Base-by-base conservation (phyloP, 1,140 invertebrate genomes). In the Penaeus chinensis region DNA sequence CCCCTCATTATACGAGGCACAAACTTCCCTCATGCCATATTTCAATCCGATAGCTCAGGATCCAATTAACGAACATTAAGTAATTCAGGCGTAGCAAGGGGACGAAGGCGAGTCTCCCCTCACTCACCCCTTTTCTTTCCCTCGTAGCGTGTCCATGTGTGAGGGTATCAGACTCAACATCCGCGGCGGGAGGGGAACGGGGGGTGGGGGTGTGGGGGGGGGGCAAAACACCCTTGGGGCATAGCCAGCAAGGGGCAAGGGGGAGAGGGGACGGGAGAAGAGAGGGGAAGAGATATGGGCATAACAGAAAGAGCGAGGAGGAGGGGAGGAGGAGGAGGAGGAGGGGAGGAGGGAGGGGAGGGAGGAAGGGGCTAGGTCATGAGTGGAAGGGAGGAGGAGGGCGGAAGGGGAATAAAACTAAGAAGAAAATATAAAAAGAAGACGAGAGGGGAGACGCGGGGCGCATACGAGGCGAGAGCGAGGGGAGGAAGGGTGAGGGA, bases 11-110 rank as follows among this genome's bases (percentile, higher is more conserved):
- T 80, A 81, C 60, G 54, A 81, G 62, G 27, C 79, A 81, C 79
- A 81, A 54, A 81, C 76, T 78, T 60, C 76, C 61, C 37, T 60
- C 76, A 47, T 47, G 47, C 47, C 47, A 47, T 47, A 47, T 81
- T 61, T 81, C 47, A 61, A 81, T 60, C 37, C 82, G 69, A 76
- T 84, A 74, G 32, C 63, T 54, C 32, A n/a, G 82, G 82, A 84
- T 74, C 82, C 82, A 84, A 84, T 84, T 84, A 84, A 71, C 66
- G 74, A 24, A 69, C 82, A 84, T 84, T 74, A 84, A 84, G 82
- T 84, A 74, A 84, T 84, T 84, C 82, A 84, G 82, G 65, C 69
- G 82, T 42, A 54, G 74, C 69, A 65, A 84, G 82, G 82, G 82
- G 82, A 84, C 32, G 54, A 84, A 24, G 19, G 63, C 32, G 81